A percentile compares a stretch with the other conserved stretches of the same genome.
Conservation (phyloP, 1,140 invertebrate species). For the Macrosteles quadrilineatus region DNA sequence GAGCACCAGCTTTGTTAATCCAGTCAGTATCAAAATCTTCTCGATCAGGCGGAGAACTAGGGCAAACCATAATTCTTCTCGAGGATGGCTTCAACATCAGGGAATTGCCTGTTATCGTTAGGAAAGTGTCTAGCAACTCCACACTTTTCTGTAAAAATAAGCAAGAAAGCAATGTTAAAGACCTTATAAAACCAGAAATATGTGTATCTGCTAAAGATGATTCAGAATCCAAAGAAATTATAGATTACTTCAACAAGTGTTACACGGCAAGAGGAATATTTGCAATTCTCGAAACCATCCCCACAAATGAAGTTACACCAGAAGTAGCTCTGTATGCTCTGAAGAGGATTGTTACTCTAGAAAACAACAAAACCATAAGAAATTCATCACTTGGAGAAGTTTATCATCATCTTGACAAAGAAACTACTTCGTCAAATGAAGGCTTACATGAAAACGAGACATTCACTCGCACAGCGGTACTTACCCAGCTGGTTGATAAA, state of each 20-base stretch:
- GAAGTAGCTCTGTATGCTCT: slow-evolving; percentile 55
- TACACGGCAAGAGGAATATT: slow-evolving; percentile 45
- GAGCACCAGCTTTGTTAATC: too few species aligned
- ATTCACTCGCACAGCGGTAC: slow-evolving; percentile 50
- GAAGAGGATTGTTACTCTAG: slow-evolving; percentile 55
- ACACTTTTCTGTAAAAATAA: slow-evolving; percentile 28
- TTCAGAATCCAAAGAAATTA: slow-evolving; percentile 49
- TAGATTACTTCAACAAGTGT: slow-evolving; percentile 48
- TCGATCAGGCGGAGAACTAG: slow-evolving; percentile 39
- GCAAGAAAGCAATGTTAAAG: slow-evolving; percentile 12
- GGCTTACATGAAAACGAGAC: slow-evolving; percentile 42
- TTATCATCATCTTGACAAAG: slow-evolving; percentile 33
- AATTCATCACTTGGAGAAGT: background rate
- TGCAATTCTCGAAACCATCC: slow-evolving; percentile 51
- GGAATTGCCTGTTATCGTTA: slow-evolving; percentile 67
- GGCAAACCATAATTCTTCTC: slow-evolving; percentile 60
- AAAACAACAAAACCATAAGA: slow-evolving; percentile 49
- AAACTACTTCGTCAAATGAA: slow-evolving; percentile 33
- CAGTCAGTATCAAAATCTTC: too few species aligned
- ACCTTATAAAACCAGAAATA: slow-evolving; percentile 37
- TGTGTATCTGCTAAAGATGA: slow-evolving; percentile 45
- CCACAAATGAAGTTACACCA: slow-evolving; percentile 55
- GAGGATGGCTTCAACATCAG: slow-evolving; percentile 68
- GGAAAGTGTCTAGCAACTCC: slow-evolving; percentile 50
- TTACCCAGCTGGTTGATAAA: slow-evolving; percentile 53